A percentile compares a stretch with the other conserved stretches of the same genome.
Conservation (phyloP, 2,113 vertebrate species). For the Romanogobio albipinnatus region DNA sequence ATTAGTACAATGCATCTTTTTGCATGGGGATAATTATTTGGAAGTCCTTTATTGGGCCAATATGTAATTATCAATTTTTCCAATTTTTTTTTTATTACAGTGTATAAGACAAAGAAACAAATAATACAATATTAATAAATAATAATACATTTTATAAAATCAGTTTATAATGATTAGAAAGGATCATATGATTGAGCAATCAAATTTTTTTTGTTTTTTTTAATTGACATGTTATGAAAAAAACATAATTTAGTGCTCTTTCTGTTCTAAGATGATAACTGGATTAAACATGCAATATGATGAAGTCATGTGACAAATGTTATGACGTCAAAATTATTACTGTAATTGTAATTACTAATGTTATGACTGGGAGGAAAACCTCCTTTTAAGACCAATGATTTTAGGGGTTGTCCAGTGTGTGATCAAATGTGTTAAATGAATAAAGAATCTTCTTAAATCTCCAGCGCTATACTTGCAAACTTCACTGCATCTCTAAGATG, state of each 20-base stretch:
- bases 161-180: not conserved
- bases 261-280: not conserved
- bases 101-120: conserved; percentile 8
- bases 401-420: not conserved
- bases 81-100: too few relatives aligned
- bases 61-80: too few relatives aligned
- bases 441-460: not conserved
- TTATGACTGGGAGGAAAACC: not conserved
- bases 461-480: not conserved
- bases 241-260: too few relatives aligned
- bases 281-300: not conserved
- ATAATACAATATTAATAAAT: not conserved
- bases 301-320: not conserved
- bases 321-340: not conserved
- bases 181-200: not conserved
- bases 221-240: too few relatives aligned
- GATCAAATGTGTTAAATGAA: not conserved
- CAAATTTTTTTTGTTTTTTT: not conserved
- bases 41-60: too few relatives aligned
- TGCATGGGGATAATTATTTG: too few relatives aligned
- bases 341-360: not conserved
- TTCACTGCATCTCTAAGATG: not conserved
- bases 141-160: not conserved
- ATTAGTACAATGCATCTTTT: too few relatives aligned
- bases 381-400: not conserved